Evolutionary conservation across 1,140 invertebrate genomes (phyloP).

Genomic region (Cepaea nemoralis): DNA sequence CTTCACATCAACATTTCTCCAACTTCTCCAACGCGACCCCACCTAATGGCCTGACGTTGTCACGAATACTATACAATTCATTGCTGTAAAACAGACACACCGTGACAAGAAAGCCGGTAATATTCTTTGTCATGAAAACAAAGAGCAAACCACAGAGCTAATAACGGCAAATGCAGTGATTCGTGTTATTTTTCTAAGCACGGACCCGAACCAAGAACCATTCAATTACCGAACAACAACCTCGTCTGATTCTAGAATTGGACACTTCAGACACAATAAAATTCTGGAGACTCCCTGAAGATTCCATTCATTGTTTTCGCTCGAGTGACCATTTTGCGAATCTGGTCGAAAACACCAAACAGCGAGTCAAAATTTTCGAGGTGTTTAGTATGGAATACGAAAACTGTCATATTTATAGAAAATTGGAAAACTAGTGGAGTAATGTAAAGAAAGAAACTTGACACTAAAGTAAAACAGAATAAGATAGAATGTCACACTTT

Average conservation of each 20-base stretch:
- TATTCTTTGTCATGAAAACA: conserved; percentile 22
- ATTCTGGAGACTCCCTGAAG: conserved; percentile 34
- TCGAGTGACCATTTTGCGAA: conserved; percentile 22
- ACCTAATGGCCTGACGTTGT: no score
- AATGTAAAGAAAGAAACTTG: not conserved
- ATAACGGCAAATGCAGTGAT: conserved; percentile 28
- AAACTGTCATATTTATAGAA: not conserved
- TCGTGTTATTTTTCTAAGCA: conserved; percentile 32
- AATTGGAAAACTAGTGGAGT: not conserved
- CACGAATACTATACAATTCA: no score
- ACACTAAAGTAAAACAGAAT: not conserved
- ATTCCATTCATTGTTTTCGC: conserved; percentile 39
- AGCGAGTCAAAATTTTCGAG: not conserved
- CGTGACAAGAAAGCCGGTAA: not conserved
- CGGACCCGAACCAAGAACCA: conserved; percentile 34
- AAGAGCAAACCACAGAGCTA: not conserved
- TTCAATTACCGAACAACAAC: conserved; percentile 35
- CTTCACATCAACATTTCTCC: no score
- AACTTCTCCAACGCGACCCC: no score
- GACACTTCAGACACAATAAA: conserved; percentile 38
- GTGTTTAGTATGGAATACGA: not conserved
- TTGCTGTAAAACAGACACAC: no score
- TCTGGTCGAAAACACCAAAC: conserved; percentile 24
- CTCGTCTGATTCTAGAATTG: conserved; percentile 29
- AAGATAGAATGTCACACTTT: no score